phyloP scores from a whole-genome alignment of 2,797 vertebrate genomes.

The Tenualosa ilisha region DNA sequence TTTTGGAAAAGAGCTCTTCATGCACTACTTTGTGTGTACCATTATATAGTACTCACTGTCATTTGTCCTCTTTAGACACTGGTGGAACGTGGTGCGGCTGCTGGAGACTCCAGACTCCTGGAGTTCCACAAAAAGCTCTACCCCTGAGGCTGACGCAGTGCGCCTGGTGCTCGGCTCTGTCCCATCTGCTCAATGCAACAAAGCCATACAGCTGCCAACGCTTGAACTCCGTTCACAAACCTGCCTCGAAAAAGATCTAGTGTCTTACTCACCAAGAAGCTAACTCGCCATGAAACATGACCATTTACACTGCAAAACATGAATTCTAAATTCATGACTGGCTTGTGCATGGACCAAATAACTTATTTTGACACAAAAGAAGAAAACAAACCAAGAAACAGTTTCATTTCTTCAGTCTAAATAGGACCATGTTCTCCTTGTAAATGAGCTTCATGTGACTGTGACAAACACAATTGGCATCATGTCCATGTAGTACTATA shows the following conservation, averaged over 20 bases:
- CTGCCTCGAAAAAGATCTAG: background rate
- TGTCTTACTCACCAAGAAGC: background rate
- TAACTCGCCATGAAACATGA: background rate
- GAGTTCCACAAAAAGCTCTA: slow-evolving; percentile 80
- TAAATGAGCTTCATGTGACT: background rate
- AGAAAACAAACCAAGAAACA: background rate
- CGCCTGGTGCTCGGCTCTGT: background rate
- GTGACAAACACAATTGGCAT: background rate
- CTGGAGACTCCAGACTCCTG: slow-evolving; percentile 78
- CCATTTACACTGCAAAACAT: background rate
- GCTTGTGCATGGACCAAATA: slow-evolving; percentile 3
- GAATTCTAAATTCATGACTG: background rate
- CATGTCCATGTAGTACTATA: background rate
- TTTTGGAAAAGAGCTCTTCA: too few species aligned
- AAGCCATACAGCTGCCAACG: background rate
- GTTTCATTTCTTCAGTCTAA: background rate
- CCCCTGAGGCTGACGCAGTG: slow-evolving; percentile 44
- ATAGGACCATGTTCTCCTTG: background rate
- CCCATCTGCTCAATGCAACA: background rate
- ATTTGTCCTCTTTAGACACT: slow-evolving; percentile 68
- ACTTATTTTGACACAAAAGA: background rate
- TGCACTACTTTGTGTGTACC: too few species aligned
- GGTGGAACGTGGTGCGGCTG: slow-evolving; percentile 80
- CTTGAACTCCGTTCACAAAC: background rate
- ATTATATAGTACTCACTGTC: background rate